Percentiles rank a stretch among this genome's conserved stretches.
phyloP scores from a whole-genome alignment of 2,888 invertebrate species.

The Scaptomyza parva region DNA sequence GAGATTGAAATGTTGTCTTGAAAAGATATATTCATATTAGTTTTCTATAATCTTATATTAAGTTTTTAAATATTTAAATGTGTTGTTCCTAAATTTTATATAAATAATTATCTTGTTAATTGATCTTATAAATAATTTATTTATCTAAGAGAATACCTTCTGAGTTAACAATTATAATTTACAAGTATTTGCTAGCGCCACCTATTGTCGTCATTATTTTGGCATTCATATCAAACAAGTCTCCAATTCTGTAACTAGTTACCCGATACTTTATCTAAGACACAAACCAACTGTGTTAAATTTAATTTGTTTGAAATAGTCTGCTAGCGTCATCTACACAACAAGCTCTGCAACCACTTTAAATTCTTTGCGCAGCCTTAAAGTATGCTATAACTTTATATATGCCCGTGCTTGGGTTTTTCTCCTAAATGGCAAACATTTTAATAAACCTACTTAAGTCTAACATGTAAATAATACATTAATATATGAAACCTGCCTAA shows the following conservation, averaged over 20 bases:
- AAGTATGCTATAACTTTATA: conserved; percentile 17
- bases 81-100: too few relatives aligned
- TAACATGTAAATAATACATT: too few relatives aligned
- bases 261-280: conserved; percentile 16
- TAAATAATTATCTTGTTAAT: neutral
- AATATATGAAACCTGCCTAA: too few relatives aligned
- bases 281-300: conserved; percentile 30
- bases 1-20: neutral
- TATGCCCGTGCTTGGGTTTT: too few relatives aligned
- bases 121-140: neutral
- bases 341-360: neutral
- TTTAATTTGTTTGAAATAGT: neutral
- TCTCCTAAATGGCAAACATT: too few relatives aligned
- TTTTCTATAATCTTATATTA: too few relatives aligned
- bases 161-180: too few relatives aligned
- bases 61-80: too few relatives aligned
- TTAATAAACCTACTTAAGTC: too few relatives aligned
- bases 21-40: too few relatives aligned
- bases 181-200: conserved; percentile 22
- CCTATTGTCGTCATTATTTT: conserved; percentile 21
- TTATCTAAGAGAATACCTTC: too few relatives aligned
- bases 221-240: neutral
- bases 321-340: conserved; percentile 40
- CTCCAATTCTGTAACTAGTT: conserved; percentile 4
- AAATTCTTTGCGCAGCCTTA: conserved; percentile 36